A percentile compares a stretch with the other conserved stretches of the same genome.
Evolutionary conservation across 2,797 vertebrate species (phyloP).

Genomic region (Cyclura pinguis): DNA sequence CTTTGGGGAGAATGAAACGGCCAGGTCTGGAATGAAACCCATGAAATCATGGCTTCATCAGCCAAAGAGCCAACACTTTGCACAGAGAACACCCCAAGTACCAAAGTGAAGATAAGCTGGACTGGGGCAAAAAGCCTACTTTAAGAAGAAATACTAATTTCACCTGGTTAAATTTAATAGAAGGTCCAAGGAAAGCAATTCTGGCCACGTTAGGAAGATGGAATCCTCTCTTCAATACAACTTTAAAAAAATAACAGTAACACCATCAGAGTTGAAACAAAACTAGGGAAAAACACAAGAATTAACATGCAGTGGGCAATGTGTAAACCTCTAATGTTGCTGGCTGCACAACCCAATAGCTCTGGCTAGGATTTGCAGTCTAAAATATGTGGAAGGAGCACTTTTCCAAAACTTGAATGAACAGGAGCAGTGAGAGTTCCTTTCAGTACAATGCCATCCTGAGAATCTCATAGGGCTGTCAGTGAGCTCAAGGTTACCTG

Average conservation of each 20-base stretch:
- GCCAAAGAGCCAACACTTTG: not conserved
- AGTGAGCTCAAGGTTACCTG: not conserved
- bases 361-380: too few relatives aligned
- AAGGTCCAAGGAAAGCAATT: constrained; percentile 63
- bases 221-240: constrained; percentile 74
- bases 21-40: not conserved
- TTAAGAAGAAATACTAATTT: constrained; percentile 44
- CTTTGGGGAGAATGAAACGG: not conserved
- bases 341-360: too few relatives aligned
- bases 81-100: not conserved
- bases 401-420: too few relatives aligned
- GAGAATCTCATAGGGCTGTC: constrained; percentile 21
- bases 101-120: too few relatives aligned
- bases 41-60: not conserved
- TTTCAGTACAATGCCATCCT: constrained; percentile 26
- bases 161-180: constrained; percentile 72
- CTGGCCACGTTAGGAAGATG: constrained; percentile 68
- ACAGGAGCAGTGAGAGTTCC: too few relatives aligned
- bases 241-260: constrained; percentile 53
- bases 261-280: not conserved
- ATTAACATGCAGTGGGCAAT: not conserved
- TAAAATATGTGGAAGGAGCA: too few relatives aligned
- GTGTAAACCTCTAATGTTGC: too few relatives aligned
- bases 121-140: not conserved
- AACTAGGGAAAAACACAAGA: not conserved